Base-by-base conservation (phyloP, 2,113 vertebrate species). In the Tor tambroides region DNA sequence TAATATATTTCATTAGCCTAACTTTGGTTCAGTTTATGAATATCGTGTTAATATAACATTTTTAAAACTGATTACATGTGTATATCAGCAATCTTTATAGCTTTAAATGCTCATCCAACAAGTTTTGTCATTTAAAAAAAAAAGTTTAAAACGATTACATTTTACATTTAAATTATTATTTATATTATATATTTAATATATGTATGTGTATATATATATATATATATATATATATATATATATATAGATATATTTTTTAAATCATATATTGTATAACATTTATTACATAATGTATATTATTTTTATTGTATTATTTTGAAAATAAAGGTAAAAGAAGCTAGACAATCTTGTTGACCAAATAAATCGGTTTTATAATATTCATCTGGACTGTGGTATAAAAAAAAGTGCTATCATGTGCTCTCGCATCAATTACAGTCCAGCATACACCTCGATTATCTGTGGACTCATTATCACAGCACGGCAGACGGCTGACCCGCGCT, bases 391-490 rank as follows among this genome's bases (percentile, higher is more conserved):
- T 17, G 28, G n/a, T 35, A 51, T 21, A 23, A n/a, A 51, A n/a
- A 51, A 61, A 61, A 61, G 23, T 28, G 26, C 59, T 83, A 74
- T 90, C 76, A 84, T 77, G 38, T 59, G 56, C 35, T 41, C n/a
- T 63, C 8, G 49, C 49, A 56, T 89, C 74, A 86, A 61, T 85
- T 87, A 74, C 35, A 84, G 54, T 67, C 49, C 76, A 56, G 23
- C 41, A 28, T 82, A 9, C 28, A 75, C 67, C 59, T 54, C 35
- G 8, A 43, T 46, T 30, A 65, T 78, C 61, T 38, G 21, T 35
- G 41, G 54, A 30, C 17, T 65, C 41, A 56, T 84, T 80, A 65
- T 80, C 54, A 78, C 76, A 54, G 69, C 8, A 14, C 30, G 15
- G 78, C 46, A 79, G 46, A 51, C 49, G 46, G 75, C 78, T 83